Conservation (phyloP, 1,140 invertebrate genomes). For the Laupala kohalensis region DNA sequence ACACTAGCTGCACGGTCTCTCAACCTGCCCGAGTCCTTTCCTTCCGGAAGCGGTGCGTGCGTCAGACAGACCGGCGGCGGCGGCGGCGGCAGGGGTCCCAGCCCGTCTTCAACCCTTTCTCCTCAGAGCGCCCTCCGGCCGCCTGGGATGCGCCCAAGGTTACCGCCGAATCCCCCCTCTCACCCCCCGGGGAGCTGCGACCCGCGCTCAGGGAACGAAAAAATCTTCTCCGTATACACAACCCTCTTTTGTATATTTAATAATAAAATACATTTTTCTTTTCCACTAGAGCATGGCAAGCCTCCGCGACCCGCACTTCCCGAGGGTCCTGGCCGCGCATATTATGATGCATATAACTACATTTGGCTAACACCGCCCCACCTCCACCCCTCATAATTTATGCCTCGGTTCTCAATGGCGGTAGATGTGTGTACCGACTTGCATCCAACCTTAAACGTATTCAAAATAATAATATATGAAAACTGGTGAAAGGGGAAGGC, state of each 20-base stretch:
- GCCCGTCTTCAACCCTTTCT: neutral
- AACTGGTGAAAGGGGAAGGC: neutral
- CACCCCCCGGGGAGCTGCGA: neutral
- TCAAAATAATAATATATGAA: slow-evolving; percentile 4
- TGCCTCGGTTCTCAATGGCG: neutral
- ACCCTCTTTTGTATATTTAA: slow-evolving; percentile 26
- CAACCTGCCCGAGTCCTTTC: neutral
- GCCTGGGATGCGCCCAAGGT: slow-evolving; percentile 3
- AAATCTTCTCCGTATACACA: neutral
- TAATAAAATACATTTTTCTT: slow-evolving; percentile 36
- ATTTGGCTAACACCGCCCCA: neutral
- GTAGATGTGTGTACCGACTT: slow-evolving; percentile 4
- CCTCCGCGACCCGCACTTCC: slow-evolving; percentile 30
- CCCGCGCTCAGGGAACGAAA: neutral
- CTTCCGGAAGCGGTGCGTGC: neutral
- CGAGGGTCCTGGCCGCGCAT: slow-evolving; percentile 18
- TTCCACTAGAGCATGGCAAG: slow-evolving; percentile 34
- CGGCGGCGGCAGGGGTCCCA: too few relatives aligned
- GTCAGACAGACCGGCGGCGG: too few relatives aligned
- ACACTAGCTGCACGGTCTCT: neutral
- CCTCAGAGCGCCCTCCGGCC: too few relatives aligned
- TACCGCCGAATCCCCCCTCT: neutral
- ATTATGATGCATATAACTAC: slow-evolving; percentile 8
- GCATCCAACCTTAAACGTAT: slow-evolving; percentile 9
- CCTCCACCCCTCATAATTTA: slow-evolving; percentile 1